Evolutionary conservation across 2,888 invertebrate genomes (phyloP), one percentile per base, ranked within the genome.

Genomic region (Mechanitis mazaeus): DNA sequence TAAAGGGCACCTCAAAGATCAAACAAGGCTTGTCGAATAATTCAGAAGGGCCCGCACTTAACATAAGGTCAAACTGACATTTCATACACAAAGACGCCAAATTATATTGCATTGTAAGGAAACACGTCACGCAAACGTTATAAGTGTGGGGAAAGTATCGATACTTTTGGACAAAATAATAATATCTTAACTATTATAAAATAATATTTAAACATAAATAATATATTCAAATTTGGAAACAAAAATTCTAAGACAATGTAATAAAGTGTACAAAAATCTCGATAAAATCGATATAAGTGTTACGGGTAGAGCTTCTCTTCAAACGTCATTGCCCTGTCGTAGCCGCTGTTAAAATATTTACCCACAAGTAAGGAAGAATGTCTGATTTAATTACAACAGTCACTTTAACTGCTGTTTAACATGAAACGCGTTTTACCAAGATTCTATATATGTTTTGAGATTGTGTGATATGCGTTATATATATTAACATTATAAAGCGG

Each of bases 11-110:
- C 72, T 70, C 76, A 88, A 85, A 87, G 85, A 87, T 85, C 87
- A 87, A 85, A 82, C 77, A 77, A 72, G 71, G 71, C 75, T 73
- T 73, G 71, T 75, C 72, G 71, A 83, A 87, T 85, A 83, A 84
- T 85, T 83, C 78, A 84, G 78, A 74, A 78, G 77, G 71, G 74
- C 75, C 70, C 72, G 73, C 80, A 78, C 80, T 89, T 87, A 85
- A 75, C 85, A 85, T 87, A 89, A 90, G 90, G 90, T 89, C 88
- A 89, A 85, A 82, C 85, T 90, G 90, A 81, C 88, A 90, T 89
- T 90, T 89, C 78, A 72, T 81, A 79, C 77, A 84, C 75, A 77
- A 74, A 76, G 70, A 72, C 70, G 70, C 68, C 77, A 69, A 79
- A 80, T 80, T 80, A 81, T 81, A 31, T 53, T 53, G 35, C 54